These are phyloP conservation scores for Priocnemis perturbator DNA, from an alignment of 2,888 invertebrate genomes.

Conservation along the genomic window DNA sequence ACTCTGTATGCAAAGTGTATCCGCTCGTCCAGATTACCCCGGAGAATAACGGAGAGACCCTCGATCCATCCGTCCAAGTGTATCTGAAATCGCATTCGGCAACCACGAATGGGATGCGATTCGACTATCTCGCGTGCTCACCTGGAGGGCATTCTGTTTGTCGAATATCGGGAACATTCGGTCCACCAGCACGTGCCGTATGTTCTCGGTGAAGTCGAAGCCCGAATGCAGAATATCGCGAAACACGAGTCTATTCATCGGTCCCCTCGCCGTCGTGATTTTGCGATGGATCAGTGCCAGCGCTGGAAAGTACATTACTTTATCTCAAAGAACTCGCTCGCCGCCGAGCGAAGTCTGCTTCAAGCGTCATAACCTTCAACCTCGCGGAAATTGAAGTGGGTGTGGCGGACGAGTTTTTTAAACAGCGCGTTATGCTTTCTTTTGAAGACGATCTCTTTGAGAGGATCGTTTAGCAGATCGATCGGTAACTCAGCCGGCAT, in stretches of 20 bases:
- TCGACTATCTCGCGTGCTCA: slow-evolving; percentile 13
- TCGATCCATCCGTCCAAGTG: slow-evolving; percentile 60
- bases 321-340: not conserved
- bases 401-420: slow-evolving; percentile 55
- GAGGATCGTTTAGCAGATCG: slow-evolving; percentile 60
- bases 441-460: slow-evolving; percentile 63
- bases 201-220: slow-evolving; percentile 70
- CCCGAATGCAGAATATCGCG: slow-evolving; percentile 67
- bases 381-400: slow-evolving; percentile 64
- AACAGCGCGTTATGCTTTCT: slow-evolving; percentile 59
- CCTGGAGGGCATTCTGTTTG: slow-evolving; percentile 45
- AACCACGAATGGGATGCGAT: not conserved
- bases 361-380: slow-evolving; percentile 60
- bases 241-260: slow-evolving; percentile 58
- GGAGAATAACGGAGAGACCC: slow-evolving; percentile 78
- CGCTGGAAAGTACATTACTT: slow-evolving; percentile 45
- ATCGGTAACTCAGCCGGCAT: slow-evolving; percentile 64
- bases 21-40: slow-evolving; percentile 77
- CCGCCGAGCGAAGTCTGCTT: not conserved
- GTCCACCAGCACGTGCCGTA: slow-evolving; percentile 67
- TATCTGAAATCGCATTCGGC: slow-evolving; percentile 24
- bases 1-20: slow-evolving; percentile 69
- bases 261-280: slow-evolving; percentile 59
- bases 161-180: slow-evolving; percentile 64
- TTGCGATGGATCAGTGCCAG: slow-evolving; percentile 65